A percentile compares a stretch with the other conserved stretches of the same genome.
Evolutionary conservation across 2,888 invertebrate species (phyloP).

Genomic region (Thyatira batis): DNA sequence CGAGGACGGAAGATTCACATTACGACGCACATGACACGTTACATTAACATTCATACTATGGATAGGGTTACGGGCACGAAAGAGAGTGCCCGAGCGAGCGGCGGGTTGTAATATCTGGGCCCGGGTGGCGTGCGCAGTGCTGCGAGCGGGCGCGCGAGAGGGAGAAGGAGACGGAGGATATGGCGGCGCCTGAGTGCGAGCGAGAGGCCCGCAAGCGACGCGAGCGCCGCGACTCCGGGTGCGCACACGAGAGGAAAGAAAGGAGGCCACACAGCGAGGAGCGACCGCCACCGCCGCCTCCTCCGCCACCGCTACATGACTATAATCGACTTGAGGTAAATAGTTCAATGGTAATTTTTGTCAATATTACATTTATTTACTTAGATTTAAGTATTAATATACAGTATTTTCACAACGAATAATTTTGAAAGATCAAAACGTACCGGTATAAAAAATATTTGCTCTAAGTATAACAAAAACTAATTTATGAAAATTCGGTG

Average conservation of each 20-base stretch:
- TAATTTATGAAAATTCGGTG: no score
- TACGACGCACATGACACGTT: conserved; percentile 51
- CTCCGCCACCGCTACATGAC: conserved; percentile 73
- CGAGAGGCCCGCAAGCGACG: conserved; percentile 83
- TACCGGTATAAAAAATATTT: no score
- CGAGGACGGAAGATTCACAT: conserved; percentile 17
- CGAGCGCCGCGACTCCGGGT: conserved; percentile 83
- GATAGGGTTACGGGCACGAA: conserved; percentile 77
- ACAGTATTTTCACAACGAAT: no score
- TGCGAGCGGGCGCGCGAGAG: conserved; percentile 61
- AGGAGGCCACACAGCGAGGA: conserved; percentile 76
- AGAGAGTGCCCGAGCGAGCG: conserved; percentile 74
- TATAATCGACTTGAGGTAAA: conserved; percentile 71
- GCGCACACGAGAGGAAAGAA: conserved; percentile 75
- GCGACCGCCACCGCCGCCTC: conserved; percentile 68
- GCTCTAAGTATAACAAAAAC: no score
- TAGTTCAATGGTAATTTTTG: no score
- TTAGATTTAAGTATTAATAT: no score
- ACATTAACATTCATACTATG: conserved; percentile 57
- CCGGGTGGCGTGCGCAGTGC: conserved; percentile 79
- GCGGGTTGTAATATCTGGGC: conserved; percentile 74
- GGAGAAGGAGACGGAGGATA: conserved; percentile 71
- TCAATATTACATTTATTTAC: no score
- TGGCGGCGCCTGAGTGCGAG: conserved; percentile 81
- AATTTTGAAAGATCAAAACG: no score